Conservation (phyloP, 1,140 invertebrate species). For the Brachionus plicatilis region DNA sequence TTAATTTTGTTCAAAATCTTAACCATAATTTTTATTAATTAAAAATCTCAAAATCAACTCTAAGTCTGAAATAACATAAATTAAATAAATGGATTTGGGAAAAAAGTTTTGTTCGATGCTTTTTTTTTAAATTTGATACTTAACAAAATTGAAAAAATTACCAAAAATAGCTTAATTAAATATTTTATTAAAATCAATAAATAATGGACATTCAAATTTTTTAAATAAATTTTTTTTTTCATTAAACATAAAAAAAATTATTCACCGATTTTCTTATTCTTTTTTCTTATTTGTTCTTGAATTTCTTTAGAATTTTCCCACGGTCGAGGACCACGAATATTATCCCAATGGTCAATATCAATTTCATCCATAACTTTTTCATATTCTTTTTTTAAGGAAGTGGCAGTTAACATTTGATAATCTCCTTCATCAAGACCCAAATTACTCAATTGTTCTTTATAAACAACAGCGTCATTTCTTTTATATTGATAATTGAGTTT, state of each 20-base stretch:
- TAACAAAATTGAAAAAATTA: too few species aligned
- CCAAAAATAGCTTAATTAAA: background rate
- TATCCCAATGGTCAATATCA: slow-evolving; percentile 73
- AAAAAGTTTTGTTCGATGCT: too few species aligned
- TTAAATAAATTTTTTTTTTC: too few species aligned
- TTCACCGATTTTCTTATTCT: background rate
- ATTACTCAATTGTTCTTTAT: slow-evolving; percentile 22
- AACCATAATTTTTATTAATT: too few species aligned
- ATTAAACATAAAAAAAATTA: background rate
- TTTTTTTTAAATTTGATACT: too few species aligned
- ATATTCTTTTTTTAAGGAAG: slow-evolving; percentile 12
- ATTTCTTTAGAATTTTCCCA: slow-evolving; percentile 64
- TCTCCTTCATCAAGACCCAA: slow-evolving; percentile 14
- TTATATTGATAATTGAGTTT: slow-evolving; percentile 39
- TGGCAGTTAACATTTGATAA: slow-evolving; percentile 18
- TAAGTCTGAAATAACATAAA: too few species aligned
- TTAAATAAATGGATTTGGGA: too few species aligned
- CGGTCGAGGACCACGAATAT: slow-evolving; percentile 69
- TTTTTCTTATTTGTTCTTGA: slow-evolving; percentile 42
- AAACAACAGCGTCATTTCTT: slow-evolving; percentile 21
- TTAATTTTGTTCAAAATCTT: too few species aligned
- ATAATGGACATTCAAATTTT: too few species aligned
- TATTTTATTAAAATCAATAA: too few species aligned
- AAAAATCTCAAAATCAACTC: too few species aligned
- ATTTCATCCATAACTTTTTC: slow-evolving; percentile 48